Conservation (phyloP, 1,140 invertebrate genomes). For the Ericerus pela region DNA sequence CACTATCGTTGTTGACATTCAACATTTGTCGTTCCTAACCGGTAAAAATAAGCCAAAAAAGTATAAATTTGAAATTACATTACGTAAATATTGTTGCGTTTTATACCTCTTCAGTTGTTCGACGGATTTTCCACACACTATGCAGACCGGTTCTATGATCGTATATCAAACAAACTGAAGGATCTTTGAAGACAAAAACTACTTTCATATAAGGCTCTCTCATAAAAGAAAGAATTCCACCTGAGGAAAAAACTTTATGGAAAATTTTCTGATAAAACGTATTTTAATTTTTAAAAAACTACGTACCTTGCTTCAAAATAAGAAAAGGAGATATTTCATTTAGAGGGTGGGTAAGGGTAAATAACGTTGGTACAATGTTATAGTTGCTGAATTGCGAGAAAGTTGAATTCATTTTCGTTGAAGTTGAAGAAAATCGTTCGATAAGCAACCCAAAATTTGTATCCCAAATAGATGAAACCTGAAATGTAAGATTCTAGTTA, state of each 20-base stretch:
- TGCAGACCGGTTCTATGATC: constrained; percentile 59
- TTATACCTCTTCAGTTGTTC: constrained; percentile 38
- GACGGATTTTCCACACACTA: constrained; percentile 65
- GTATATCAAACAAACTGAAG: constrained; percentile 48
- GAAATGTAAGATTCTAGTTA: too few relatives aligned
- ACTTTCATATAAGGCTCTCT: constrained; percentile 43
- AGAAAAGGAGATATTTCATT: constrained; percentile 77
- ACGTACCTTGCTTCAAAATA: constrained; percentile 42
- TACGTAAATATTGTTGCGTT: too few relatives aligned
- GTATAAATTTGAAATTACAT: too few relatives aligned
- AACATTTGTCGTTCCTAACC: constrained; percentile 5
- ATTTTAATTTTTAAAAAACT: too few relatives aligned
- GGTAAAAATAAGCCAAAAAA: not conserved
- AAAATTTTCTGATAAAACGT: not conserved
- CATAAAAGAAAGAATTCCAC: constrained; percentile 37
- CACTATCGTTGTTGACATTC: not conserved
- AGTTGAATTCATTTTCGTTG: not conserved
- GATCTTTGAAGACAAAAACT: constrained; percentile 26
- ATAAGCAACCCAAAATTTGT: constrained; percentile 62
- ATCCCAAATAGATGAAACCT: constrained; percentile 48
- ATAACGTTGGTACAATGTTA: constrained; percentile 44
- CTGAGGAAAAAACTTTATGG: constrained; percentile 18
- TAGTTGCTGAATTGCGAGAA: not conserved
- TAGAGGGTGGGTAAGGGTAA: constrained; percentile 71
- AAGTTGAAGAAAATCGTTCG: constrained; percentile 33